Conservation (phyloP, 53 echinoderm and acorn worm genomes). For the Astropecten irregularis region DNA sequence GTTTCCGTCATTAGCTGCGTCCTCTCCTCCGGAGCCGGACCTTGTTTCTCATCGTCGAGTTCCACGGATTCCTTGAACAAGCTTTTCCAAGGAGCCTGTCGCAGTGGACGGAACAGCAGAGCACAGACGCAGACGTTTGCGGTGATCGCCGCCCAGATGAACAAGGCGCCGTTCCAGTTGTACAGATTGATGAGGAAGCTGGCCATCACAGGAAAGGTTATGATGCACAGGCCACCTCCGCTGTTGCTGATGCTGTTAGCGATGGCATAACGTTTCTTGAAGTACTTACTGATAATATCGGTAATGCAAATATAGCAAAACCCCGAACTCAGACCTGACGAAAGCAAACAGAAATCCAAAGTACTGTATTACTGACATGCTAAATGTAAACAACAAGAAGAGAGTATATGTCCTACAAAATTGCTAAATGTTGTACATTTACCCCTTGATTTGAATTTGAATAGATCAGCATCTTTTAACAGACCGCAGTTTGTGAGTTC, state of each 20-base stretch:
- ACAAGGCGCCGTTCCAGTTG: slow-evolving; percentile 11
- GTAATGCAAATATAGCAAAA: not conserved
- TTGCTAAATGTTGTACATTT: no score
- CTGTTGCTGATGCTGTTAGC: slow-evolving; percentile 28
- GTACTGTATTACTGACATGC: no score
- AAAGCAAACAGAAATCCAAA: not conserved
- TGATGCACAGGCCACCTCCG: not conserved
- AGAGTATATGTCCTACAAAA: no score
- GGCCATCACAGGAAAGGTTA: not conserved
- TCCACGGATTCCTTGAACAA: not conserved
- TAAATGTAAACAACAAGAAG: no score
- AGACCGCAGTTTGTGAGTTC: no score
- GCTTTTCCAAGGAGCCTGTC: not conserved
- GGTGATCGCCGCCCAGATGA: not conserved
- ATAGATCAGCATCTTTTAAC: no score
- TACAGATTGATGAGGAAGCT: slow-evolving; percentile 22
- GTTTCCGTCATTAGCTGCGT: not conserved
- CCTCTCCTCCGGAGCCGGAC: not conserved
- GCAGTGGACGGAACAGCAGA: slow-evolving; percentile 19
- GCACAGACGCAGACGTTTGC: not conserved
- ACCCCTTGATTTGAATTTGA: no score
- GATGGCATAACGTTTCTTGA: slow-evolving; percentile 21
- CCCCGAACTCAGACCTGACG: not conserved
- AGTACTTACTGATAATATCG: slow-evolving; percentile 5
- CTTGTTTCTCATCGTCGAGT: not conserved